Base-by-base conservation (phyloP, 2,113 vertebrate genomes). In the Phalacrocorax aristotelis region DNA sequence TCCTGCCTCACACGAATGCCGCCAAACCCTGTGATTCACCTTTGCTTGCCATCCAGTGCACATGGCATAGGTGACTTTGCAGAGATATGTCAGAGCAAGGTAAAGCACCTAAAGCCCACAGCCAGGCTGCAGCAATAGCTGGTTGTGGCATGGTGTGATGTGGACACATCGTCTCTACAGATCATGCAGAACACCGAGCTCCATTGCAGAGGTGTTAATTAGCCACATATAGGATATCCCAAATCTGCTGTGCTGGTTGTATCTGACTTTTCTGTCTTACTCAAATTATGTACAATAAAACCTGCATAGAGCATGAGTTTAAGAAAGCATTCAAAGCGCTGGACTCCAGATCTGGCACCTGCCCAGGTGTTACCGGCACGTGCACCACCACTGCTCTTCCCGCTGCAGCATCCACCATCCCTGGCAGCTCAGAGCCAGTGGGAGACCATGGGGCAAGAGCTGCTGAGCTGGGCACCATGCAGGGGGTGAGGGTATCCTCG, bases 291-390 rank as follows among this genome's bases (percentile, higher is more conserved):
- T 18, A 25, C 42, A 52, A 21, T 64, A 60, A 84, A 58, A 75
- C 10, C 25, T 80, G 38, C 44, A 36, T 6, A 29, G 30, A 64
- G 2, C 21, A 14, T 21, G 46, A 46, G 34, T 40, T 70, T 55
- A 40, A 64, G 29, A 64, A 69, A 42, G 2, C 12, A 46, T 69
- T 64, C 25, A 58, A 69, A 69, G 25, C 16, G 46, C 19, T 84
- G 46, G 12, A 46, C 25, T 66, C 38, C 3, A 2, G 29, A 8
- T 13, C 22, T 60, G 57, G 65, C 30, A 60, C 9, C 42, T 65
- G 38, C 38, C 42, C 62, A 36, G 57, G 52, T 46, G 15, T 64
- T 65, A 46, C 17, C 0, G 2, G 14, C 55, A 32, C 0, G 0
- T 2, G 3, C 29, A 44, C 44, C 15, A 44, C 32, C 17, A 13